A percentile compares a stretch with the other conserved stretches of the same genome.
phyloP scores from a whole-genome alignment of 2,888 invertebrate species.

The Brachypterus glaber region DNA sequence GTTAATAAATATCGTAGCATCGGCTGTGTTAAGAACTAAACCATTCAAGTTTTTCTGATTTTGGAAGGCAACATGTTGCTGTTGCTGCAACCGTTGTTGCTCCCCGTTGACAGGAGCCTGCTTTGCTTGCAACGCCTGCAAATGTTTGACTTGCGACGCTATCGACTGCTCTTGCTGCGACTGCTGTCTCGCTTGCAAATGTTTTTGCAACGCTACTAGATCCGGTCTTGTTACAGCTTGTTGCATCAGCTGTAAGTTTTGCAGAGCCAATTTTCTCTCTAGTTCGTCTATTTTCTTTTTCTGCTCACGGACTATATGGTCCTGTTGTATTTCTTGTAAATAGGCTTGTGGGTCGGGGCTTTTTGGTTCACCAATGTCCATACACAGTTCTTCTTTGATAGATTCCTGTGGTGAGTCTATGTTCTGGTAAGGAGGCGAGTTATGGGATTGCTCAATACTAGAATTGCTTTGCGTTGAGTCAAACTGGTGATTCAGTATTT shows the following conservation, averaged over 20 bases:
- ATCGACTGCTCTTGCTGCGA: conserved; percentile 49
- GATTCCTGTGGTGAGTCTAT: conserved; percentile 32
- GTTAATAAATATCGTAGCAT: conserved; percentile 45
- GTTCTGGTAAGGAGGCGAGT: conserved; percentile 43
- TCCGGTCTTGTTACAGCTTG: conserved; percentile 48
- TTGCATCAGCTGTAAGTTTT: conserved; percentile 66
- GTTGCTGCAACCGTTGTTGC: conserved; percentile 45
- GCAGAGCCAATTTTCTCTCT: conserved; percentile 69
- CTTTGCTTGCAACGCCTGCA: conserved; percentile 54
- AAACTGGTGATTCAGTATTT: conserved; percentile 23
- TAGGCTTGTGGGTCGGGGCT: conserved; percentile 33
- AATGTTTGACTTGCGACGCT: conserved; percentile 48
- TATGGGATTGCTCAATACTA: conserved; percentile 26
- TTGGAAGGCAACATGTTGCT: conserved; percentile 40
- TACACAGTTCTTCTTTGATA: conserved; percentile 28
- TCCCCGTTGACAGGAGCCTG: conserved; percentile 35
- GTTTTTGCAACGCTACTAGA: conserved; percentile 35
- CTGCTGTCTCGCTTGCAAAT: conserved; percentile 35
- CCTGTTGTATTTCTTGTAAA: conserved; percentile 34
- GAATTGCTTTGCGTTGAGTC: conserved; percentile 30
- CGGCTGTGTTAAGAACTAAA: conserved; percentile 55
- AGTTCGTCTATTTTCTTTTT: conserved; percentile 80
- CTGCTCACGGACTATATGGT: conserved; percentile 75
- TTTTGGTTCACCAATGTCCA: conserved; percentile 42
- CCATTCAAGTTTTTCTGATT: conserved; percentile 43